phyloP scores from a whole-genome alignment of 2,113 vertebrate genomes.

The Tragelaphus strepsiceros region DNA sequence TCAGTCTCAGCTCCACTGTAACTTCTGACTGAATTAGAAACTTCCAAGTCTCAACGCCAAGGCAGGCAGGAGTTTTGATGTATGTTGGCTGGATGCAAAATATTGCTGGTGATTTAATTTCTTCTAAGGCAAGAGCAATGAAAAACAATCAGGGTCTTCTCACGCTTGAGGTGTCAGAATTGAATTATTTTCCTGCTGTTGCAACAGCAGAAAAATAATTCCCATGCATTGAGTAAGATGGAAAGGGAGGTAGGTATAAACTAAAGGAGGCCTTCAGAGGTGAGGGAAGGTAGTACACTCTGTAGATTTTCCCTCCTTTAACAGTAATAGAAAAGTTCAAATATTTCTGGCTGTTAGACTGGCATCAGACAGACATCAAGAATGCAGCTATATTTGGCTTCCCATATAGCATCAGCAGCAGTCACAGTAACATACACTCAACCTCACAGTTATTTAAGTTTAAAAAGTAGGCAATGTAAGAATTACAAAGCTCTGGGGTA shows the following conservation, averaged over 20 bases:
- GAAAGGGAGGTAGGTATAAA: background rate
- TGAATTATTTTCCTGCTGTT: slow-evolving; percentile 30
- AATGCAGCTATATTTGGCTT: background rate
- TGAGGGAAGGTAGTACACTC: background rate
- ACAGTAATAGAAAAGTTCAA: background rate
- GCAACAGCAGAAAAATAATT: slow-evolving; percentile 31
- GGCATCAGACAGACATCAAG: slow-evolving; percentile 9
- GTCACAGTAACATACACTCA: background rate
- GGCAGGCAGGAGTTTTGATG: background rate
- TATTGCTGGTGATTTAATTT: slow-evolving; percentile 34
- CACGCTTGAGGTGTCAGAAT: slow-evolving; percentile 25
- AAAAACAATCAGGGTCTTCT: slow-evolving; percentile 41
- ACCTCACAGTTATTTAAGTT: background rate
- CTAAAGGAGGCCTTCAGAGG: background rate
- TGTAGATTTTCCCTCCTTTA: background rate
- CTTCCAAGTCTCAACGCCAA: background rate
- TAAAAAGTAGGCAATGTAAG: background rate
- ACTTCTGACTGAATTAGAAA: background rate
- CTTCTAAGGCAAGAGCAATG: slow-evolving; percentile 21
- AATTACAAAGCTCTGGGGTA: background rate
- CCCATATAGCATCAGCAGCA: background rate
- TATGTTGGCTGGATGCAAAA: background rate
- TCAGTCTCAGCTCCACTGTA: background rate
- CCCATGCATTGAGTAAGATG: background rate
- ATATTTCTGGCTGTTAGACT: slow-evolving; percentile 22